Base-by-base conservation (phyloP, 2,888 invertebrate species). In the Phalangium opilio region DNA sequence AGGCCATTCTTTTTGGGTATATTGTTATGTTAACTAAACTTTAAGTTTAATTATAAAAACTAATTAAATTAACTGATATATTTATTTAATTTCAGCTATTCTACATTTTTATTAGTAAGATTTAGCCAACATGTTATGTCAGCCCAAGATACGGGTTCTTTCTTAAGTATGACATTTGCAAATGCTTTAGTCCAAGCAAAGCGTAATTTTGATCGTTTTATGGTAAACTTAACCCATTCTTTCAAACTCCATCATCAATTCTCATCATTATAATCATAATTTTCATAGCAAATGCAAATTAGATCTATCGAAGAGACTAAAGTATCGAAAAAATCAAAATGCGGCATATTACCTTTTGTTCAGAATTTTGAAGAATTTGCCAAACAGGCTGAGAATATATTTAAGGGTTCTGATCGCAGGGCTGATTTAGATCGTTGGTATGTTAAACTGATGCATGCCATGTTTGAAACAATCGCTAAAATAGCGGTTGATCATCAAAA, bases 351-450 rank as follows among this genome's bases (percentile, higher is more conserved):
- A 50, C 77, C 83, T 1, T 91, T 89, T 68, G 80, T 93, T 32
- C 78, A 78, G 50, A 86, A 87, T 67, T 83, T 93, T 67, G 90
- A 87, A 71, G 76, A 71, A 56, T 38, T 15, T 38, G 18, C 8
- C 1, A 38, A 17, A 38, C 83, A 81, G 46, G 81, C 89, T 14
- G 95, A 95, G 67, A 76, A 74, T 49, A 83, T 93, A 53, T 87
- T 96, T 65, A 76, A 77, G 52, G 81, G 79, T 61, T 83, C 86
- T 32, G 85, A 85, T 55, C 73, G 93, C 45, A 77, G 87, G 59
- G 80, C 83, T 1, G 91, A 91, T 68, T 74, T 91, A 57, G 90
- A 93, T 63, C 86, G 90, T 63, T 90, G 89, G 85, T 85, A 85
- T 65, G 73, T 76, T 32, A 73, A 80, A 65, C 69, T 89, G 58